These are phyloP conservation scores for Penaeus indicus DNA, from an alignment of 1,140 invertebrate genomes.

Conservation along the genomic window DNA sequence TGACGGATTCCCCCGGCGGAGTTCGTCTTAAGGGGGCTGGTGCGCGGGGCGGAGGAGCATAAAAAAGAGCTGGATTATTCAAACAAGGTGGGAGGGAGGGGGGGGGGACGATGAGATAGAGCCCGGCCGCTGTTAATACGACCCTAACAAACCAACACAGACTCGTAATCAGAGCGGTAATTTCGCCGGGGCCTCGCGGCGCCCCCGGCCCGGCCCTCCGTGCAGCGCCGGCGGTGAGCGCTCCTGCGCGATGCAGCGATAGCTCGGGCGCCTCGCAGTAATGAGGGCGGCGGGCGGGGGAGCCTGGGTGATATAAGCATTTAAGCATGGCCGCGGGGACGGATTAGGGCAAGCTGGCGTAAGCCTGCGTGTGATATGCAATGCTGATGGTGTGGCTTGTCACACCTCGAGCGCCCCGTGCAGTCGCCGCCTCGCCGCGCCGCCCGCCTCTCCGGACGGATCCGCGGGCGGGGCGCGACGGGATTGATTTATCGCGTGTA, in stretches of 20 bases:
- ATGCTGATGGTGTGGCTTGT: background rate
- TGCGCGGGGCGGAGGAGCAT: background rate
- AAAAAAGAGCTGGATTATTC: constrained; percentile 25
- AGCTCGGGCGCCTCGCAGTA: no score
- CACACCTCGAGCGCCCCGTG: background rate
- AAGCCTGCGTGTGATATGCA: background rate
- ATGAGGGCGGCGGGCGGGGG: background rate
- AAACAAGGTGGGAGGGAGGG: background rate
- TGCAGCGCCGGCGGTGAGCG: no score
- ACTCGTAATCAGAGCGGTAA: no score
- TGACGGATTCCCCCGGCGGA: no score
- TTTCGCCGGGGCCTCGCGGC: no score
- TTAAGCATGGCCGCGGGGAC: constrained; percentile 6
- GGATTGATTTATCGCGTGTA: no score
- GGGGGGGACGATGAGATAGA: background rate
- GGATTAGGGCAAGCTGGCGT: constrained; percentile 19
- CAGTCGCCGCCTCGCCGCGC: background rate
- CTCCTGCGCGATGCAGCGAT: no score
- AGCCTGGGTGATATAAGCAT: constrained; percentile 16
- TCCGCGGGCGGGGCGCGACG: no score
- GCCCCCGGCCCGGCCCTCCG: no score
- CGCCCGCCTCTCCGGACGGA: background rate
- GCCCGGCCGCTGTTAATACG: no score
- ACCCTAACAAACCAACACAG: no score
- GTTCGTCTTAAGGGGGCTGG: background rate